Evolutionary conservation across 2,888 invertebrate genomes (phyloP).

Genomic region (Leptarthrus brevirostris): DNA sequence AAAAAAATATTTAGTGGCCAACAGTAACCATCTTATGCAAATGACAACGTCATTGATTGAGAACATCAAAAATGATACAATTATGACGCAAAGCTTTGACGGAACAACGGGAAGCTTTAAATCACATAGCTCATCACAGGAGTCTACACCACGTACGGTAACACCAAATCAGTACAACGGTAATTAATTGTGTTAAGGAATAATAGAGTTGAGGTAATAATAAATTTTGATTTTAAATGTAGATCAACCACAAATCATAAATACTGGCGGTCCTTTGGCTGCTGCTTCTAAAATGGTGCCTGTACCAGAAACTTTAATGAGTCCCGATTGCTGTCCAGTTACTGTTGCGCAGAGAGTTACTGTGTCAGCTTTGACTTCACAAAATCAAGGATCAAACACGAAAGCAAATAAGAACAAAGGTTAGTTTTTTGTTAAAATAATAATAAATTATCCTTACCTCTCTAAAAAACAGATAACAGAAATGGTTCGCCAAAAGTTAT

Average conservation of each 20-base stretch:
- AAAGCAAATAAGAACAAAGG: constrained; percentile 65
- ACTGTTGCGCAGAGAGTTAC: constrained; percentile 63
- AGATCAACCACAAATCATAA: constrained; percentile 61
- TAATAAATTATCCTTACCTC: no score
- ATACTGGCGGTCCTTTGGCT: constrained; percentile 71
- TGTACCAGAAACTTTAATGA: constrained; percentile 88
- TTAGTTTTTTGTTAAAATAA: constrained; percentile 46
- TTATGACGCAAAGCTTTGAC: constrained; percentile 76
- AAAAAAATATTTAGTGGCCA: constrained; percentile 55
- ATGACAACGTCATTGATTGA: constrained; percentile 67
- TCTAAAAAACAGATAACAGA: constrained; percentile 64
- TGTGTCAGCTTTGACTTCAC: constrained; percentile 61
- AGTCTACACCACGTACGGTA: constrained; percentile 64
- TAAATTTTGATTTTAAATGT: constrained; percentile 6
- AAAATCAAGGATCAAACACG: constrained; percentile 61
- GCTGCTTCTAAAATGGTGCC: constrained; percentile 89
- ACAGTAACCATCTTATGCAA: constrained; percentile 61
- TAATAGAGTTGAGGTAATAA: not conserved
- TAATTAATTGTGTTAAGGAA: constrained; percentile 49
- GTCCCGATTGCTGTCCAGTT: constrained; percentile 74
- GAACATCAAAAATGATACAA: constrained; percentile 64
- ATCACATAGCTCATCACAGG: constrained; percentile 61
- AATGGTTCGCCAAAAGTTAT: constrained; percentile 64
- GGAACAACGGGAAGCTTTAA: constrained; percentile 63
- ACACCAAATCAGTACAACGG: constrained; percentile 66